phyloP scores from a whole-genome alignment of 1,140 invertebrate genomes.

The Phenacoccus solenopsis region DNA sequence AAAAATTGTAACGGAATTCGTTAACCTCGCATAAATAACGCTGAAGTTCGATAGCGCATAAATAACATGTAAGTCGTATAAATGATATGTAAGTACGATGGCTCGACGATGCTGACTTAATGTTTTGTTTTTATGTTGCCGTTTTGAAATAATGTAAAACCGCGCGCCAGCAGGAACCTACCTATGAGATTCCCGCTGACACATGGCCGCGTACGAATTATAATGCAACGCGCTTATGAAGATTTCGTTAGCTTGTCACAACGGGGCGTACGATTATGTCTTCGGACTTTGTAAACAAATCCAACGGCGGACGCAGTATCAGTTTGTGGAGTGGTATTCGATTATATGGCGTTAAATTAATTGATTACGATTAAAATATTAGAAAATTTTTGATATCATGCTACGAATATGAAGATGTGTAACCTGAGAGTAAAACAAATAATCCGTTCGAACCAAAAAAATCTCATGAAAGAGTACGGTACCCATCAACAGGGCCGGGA shows the following conservation, averaged over 20 bases:
- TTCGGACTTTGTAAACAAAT: constrained; percentile 13
- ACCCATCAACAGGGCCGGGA: no score
- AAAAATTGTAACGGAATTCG: neutral
- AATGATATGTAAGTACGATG: neutral
- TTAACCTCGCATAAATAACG: constrained; percentile 1
- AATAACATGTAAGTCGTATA: neutral
- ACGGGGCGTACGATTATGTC: constrained; percentile 9
- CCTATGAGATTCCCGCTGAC: neutral
- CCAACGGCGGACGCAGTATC: constrained; percentile 10
- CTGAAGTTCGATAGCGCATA: neutral
- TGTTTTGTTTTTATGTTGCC: constrained; percentile 2
- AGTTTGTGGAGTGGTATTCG: neutral
- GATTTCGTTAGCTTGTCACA: neutral
- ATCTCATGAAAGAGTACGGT: no score
- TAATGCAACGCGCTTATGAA: neutral
- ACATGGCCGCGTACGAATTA: neutral
- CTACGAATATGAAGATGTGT: constrained; percentile 8
- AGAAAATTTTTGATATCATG: constrained; percentile 9
- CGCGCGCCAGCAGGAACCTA: neutral
- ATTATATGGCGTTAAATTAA: constrained; percentile 12
- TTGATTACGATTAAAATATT: constrained; percentile 13
- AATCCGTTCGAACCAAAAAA: no score
- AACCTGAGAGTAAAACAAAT: neutral
- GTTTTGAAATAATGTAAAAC: neutral
- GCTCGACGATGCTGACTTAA: neutral